Percentiles rank a stretch among this genome's conserved stretches.
Evolutionary conservation across 2,797 vertebrate species (phyloP).

Genomic region (Anguilla megastoma): DNA sequence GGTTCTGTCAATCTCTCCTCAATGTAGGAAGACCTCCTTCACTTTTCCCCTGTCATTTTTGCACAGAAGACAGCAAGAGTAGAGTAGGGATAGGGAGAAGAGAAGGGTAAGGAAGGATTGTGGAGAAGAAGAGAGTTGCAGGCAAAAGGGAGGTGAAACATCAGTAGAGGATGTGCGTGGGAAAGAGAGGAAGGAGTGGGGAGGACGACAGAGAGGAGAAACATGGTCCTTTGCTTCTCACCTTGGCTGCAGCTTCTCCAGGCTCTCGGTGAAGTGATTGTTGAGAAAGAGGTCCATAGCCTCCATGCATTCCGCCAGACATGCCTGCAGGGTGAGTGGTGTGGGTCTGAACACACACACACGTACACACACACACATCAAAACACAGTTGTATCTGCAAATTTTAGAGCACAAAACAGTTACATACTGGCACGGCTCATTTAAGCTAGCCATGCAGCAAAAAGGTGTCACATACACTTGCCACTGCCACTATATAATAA

Average conservation of each 20-base stretch:
- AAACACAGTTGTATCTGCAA: neutral
- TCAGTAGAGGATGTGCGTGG: neutral
- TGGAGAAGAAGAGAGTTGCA: neutral
- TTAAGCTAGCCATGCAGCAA: neutral
- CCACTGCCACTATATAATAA: neutral
- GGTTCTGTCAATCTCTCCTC: neutral
- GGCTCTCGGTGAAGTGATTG: constrained; percentile 81
- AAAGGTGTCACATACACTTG: neutral
- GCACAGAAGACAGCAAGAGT: neutral
- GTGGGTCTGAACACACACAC: constrained; percentile 53
- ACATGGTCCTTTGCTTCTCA: constrained; percentile 49
- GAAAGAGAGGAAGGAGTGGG: neutral
- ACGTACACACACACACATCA: constrained; percentile 29
- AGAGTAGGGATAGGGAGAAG: neutral
- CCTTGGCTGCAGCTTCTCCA: constrained; percentile 77
- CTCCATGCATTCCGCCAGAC: constrained; percentile 79
- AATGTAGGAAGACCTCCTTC: neutral
- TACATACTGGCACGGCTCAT: neutral
- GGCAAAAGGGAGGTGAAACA: neutral
- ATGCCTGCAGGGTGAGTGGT: constrained; percentile 66
- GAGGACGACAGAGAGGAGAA: neutral
- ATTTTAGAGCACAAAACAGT: neutral
- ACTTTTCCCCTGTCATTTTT: neutral
- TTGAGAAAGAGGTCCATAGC: constrained; percentile 81
- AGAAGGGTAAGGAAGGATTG: neutral